These are phyloP conservation scores for Sipha maydis DNA, from an alignment of 2,888 invertebrate species.

Conservation along the genomic window DNA sequence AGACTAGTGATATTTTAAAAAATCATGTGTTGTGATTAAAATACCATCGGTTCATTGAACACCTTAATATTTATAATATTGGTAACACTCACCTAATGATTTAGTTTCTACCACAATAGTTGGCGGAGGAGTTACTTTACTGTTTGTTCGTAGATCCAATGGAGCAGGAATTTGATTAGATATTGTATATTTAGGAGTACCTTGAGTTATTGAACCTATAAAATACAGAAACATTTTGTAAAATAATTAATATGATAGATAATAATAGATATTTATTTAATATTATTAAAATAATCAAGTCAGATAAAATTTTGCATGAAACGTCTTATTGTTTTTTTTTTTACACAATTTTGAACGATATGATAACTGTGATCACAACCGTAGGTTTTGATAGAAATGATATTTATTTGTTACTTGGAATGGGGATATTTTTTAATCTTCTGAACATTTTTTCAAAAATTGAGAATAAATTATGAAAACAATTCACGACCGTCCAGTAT, in stretches of 20 bases:
- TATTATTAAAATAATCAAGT: too few species aligned
- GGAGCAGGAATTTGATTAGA: constrained; percentile 56
- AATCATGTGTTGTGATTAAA: background rate
- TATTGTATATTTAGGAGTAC: constrained; percentile 44
- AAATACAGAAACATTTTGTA: too few species aligned
- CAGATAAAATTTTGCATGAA: too few species aligned
- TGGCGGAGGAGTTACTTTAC: constrained; percentile 46
- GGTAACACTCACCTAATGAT: constrained; percentile 30
- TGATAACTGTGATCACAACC: too few species aligned
- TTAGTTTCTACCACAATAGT: constrained; percentile 50
- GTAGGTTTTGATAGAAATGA: too few species aligned
- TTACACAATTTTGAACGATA: too few species aligned
- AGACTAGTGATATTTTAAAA: background rate
- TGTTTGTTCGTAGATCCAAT: constrained; percentile 46
- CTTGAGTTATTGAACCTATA: constrained; percentile 60
- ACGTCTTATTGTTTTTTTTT: background rate
- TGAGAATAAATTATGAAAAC: too few species aligned
- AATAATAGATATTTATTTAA: too few species aligned
- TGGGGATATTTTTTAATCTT: too few species aligned
- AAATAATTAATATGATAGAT: background rate
- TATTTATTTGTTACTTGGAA: too few species aligned
- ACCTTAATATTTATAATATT: background rate
- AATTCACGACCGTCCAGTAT: too few species aligned
- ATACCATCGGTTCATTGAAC: background rate
- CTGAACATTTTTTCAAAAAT: too few species aligned